Evolutionary conservation across 92 coral and sea anemone genomes (phyloP).

Genomic region (Micromussa lordhowensis): DNA sequence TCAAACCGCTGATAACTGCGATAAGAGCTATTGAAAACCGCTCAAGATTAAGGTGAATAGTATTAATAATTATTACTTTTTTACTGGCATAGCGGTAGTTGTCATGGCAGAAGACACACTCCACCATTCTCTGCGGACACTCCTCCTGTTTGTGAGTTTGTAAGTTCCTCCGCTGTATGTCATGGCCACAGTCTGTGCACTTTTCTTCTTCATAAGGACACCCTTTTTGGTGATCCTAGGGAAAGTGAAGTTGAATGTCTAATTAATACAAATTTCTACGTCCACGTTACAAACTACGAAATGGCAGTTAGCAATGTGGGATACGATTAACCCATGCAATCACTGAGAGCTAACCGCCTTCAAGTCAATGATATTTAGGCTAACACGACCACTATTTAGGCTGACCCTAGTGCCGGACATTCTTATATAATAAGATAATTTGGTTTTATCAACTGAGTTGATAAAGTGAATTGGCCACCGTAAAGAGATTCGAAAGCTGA

Average conservation of each 20-base stretch:
- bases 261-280: neutral
- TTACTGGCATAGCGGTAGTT: constrained; percentile 23
- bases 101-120: constrained; percentile 21
- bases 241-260: neutral
- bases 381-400: no score
- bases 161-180: constrained; percentile 27
- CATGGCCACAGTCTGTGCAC: constrained; percentile 13
- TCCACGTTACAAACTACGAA: neutral
- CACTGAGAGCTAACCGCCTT: no score
- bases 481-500: no score
- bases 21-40: no score
- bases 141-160: constrained; percentile 32
- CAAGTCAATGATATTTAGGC: no score
- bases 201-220: constrained; percentile 32
- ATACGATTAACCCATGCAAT: no score
- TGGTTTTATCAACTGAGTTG: no score
- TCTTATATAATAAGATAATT: no score
- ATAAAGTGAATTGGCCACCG: no score
- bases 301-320: no score
- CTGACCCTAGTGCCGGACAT: no score
- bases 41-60: neutral
- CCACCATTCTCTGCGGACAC: constrained; percentile 48
- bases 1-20: no score
- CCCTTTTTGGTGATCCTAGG: constrained; percentile 27
- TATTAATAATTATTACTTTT: constrained; percentile 1